Conservation (phyloP, 2,888 invertebrate species). For the Lasioglossum figueresi region DNA sequence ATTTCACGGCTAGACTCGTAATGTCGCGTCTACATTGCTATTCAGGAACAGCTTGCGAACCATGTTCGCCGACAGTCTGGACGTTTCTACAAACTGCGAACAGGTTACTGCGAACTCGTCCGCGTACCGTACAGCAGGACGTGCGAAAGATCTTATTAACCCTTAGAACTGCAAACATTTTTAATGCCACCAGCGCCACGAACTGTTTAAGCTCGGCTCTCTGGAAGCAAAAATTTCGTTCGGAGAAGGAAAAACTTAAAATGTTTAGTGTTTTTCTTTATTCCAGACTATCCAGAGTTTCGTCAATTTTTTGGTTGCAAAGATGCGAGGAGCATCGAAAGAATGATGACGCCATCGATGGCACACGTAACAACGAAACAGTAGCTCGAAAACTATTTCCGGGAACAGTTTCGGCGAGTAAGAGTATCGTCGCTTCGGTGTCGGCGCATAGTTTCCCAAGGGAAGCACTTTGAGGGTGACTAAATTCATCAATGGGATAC, state of each 20-base stretch:
- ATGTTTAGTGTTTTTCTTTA: not conserved
- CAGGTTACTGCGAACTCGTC: not conserved
- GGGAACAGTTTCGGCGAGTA: not conserved
- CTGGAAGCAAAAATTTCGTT: not conserved
- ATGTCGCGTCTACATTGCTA: not conserved
- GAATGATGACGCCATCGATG: not conserved
- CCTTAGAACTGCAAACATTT: not conserved
- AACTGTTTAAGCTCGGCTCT: not conserved
- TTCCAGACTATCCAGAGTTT: too few species aligned
- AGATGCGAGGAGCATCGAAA: not conserved
- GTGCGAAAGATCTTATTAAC: not conserved
- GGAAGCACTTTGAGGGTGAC: not conserved
- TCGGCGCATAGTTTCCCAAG: not conserved
- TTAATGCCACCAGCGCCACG: not conserved
- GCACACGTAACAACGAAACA: not conserved
- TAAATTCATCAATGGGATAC: not conserved
- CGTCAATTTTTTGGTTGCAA: too few species aligned
- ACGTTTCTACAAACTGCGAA: conserved; percentile 1
- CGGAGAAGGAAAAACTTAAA: not conserved
- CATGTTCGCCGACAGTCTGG: not conserved
- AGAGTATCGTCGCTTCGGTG: not conserved
- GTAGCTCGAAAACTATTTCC: not conserved
- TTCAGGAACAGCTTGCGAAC: not conserved
- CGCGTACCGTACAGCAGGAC: not conserved
- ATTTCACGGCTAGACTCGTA: not conserved